Base-by-base conservation (phyloP, 2,888 invertebrate genomes). In the Sarcophaga rosellei region DNA sequence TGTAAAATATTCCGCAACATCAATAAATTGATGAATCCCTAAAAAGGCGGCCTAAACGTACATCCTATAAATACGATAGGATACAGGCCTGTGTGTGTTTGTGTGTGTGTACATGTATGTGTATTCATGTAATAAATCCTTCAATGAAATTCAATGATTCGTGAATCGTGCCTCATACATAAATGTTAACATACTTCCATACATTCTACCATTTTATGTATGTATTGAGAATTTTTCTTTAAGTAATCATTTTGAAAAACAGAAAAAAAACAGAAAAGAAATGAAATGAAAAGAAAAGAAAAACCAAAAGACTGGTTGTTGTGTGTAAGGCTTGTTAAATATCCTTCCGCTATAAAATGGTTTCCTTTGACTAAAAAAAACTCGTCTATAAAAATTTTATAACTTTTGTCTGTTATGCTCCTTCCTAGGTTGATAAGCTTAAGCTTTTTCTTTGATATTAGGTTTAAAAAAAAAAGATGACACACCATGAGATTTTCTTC, bases 1-100 rank as follows among this genome's bases (percentile, higher is more conserved):
- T 87, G 87, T 61, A 86, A 79, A 81, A 81, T 86, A 45, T 80
- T 84, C 65, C 85, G 84, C 76, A 84, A 86, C 69, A 86, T 86
- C 35, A 84, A 82, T 73, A 69, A 82, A 74, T 76, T 83, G 72
- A 83, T 79, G 45, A 74, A 84, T 63, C 45, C 86, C 73, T 83
- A 77, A 78, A 63, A 68, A 15, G 53, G 17, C 15, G 35, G 8
- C 35, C 12, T 25, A 78, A n/a, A 8, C 17, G 21, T 6, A 23
- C 44, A 65, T 35, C 59, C 21, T 15, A 47, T 20, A 20, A 6
- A 35, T 35, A 35, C 65, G 12, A 44, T 45, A 59, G 35, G 8
- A 8, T 8, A 10, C 21, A 17, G 17, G 35, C 35, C 53, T 62
- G 53, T 35, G 3, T 57, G 23, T 70, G 68, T 74, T 53, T 44